Conservation (phyloP, 2,797 vertebrate species). For the Sebastolobus alascanus region DNA sequence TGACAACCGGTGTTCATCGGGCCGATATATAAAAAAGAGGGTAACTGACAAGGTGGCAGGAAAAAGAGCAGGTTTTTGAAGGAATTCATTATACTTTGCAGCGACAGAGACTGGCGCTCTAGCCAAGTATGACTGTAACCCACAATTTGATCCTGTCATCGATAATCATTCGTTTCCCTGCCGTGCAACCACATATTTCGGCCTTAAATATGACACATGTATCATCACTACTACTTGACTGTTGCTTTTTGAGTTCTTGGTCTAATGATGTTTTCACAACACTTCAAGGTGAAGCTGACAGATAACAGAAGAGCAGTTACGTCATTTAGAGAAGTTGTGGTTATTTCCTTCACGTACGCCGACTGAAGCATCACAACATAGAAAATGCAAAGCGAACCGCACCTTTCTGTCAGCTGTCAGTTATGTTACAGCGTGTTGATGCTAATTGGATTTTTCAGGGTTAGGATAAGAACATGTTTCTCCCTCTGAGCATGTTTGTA, state of each 20-base stretch:
- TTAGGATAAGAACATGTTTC: not conserved
- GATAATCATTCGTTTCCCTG: slow-evolving; percentile 5
- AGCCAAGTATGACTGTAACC: slow-evolving; percentile 10
- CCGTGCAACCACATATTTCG: not conserved
- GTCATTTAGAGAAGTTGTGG: slow-evolving; percentile 15
- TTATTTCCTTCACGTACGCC: slow-evolving; percentile 16
- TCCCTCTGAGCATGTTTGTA: not conserved
- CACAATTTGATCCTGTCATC: not conserved
- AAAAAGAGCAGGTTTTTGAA: slow-evolving; percentile 24
- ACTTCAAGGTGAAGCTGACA: slow-evolving; percentile 43
- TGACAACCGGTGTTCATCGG: slow-evolving; percentile 52
- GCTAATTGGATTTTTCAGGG: not conserved
- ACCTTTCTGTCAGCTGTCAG: not conserved
- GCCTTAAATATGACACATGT: slow-evolving; percentile 13
- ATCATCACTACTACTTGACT: not conserved
- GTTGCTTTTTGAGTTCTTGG: slow-evolving; percentile 7
- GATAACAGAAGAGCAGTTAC: slow-evolving; percentile 31
- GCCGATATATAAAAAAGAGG: slow-evolving; percentile 46
- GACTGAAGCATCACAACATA: slow-evolving; percentile 5
- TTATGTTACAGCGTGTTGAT: not conserved
- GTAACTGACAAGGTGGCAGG: slow-evolving; percentile 40
- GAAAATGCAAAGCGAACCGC: not conserved
- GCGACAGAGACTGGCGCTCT: not conserved
- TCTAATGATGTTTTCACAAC: slow-evolving; percentile 25
- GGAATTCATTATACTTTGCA: slow-evolving; percentile 25